A percentile compares a stretch with the other conserved stretches of the same genome.
These are phyloP conservation scores for Tiaroga cobitis DNA, from an alignment of 2,797 vertebrate species.

Conservation along the genomic window DNA sequence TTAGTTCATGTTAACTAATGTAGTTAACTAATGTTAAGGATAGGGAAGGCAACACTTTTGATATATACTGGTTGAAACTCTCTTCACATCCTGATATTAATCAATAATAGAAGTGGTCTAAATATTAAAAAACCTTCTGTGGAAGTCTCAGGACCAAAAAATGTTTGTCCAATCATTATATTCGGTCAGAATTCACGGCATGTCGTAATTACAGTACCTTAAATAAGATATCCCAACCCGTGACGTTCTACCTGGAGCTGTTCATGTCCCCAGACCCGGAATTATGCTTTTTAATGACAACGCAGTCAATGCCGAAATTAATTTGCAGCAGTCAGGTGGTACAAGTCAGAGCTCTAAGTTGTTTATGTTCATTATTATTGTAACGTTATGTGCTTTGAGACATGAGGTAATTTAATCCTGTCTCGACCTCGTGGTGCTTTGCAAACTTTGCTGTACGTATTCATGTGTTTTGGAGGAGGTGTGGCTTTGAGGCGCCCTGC, in stretches of 20 bases:
- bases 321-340: too few species aligned
- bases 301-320: too few species aligned
- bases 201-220: too few species aligned
- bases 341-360: too few species aligned
- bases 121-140: not conserved
- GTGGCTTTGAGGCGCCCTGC: not conserved
- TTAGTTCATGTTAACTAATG: not conserved
- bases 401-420: not conserved
- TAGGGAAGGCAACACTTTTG: not conserved
- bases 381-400: too few species aligned
- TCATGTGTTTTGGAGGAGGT: not conserved
- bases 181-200: not conserved
- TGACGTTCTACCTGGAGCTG: too few species aligned
- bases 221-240: too few species aligned
- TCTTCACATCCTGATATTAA: not conserved
- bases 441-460: not conserved
- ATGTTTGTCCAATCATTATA: not conserved
- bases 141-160: not conserved
- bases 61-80: not conserved
- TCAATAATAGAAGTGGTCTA: not conserved
- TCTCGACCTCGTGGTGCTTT: not conserved
- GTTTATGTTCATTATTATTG: too few species aligned
- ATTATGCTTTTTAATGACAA: too few species aligned
- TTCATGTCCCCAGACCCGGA: too few species aligned
- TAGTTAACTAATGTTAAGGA: not conserved